Evolutionary conservation across 2,888 invertebrate genomes (phyloP).

Genomic region (Camptogramma bilineatum): DNA sequence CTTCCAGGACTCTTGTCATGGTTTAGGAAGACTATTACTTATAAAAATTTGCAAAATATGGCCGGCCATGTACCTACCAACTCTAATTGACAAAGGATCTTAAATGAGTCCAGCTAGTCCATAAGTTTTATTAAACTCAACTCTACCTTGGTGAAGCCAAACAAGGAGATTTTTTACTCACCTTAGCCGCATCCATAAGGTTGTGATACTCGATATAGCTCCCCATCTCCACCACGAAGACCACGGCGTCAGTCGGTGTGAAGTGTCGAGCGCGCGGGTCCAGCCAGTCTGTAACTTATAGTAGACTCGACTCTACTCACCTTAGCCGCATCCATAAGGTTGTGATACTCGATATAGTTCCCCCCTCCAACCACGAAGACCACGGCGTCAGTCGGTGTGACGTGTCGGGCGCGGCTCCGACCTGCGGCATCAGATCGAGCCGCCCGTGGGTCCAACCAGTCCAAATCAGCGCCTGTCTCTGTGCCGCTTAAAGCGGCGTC

Average conservation of each 20-base stretch:
- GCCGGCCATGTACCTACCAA: too few species aligned
- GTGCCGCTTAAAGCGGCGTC: conserved; percentile 88
- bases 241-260: conserved; percentile 94
- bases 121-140: neutral
- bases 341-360: conserved; percentile 99
- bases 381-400: conserved; percentile 94
- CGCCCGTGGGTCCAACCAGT: conserved; percentile 98
- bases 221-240: conserved; percentile 96
- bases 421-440: conserved; percentile 88
- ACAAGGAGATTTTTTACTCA: too few species aligned
- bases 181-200: conserved; percentile 96
- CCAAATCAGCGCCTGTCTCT: conserved; percentile 95
- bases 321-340: conserved; percentile 97
- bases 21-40: too few species aligned
- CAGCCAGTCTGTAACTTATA: neutral
- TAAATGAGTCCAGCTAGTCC: too few species aligned
- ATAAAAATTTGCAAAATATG: too few species aligned
- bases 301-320: conserved; percentile 60
- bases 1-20: too few species aligned
- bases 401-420: conserved; percentile 84
- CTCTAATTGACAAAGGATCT: too few species aligned
- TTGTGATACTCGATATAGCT: conserved; percentile 99
- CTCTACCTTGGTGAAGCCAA: too few species aligned
- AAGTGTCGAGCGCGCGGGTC: conserved; percentile 87
- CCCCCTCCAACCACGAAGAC: conserved; percentile 97